These are phyloP conservation scores for Cirrhinus molitorella DNA, from an alignment of 2,797 vertebrate genomes.

Conservation along the genomic window DNA sequence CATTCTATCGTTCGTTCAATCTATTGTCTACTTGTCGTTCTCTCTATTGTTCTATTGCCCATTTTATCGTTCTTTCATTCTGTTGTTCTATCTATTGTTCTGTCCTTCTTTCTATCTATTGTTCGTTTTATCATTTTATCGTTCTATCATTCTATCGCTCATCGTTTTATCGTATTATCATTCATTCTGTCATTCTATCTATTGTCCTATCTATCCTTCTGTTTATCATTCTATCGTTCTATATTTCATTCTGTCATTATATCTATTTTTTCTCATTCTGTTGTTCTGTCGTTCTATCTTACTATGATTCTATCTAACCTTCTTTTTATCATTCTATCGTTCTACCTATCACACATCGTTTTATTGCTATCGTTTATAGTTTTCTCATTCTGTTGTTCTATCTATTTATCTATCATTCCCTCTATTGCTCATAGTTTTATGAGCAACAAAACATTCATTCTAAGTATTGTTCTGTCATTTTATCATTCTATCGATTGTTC, in stretches of 20 bases:
- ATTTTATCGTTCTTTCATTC: no score
- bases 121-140: neutral
- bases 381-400: neutral
- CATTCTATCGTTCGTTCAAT: neutral
- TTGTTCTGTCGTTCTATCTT: neutral
- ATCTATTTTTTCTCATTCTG: neutral
- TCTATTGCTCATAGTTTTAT: neutral
- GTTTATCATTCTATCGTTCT: neutral
- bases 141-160: neutral
- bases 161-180: no score
- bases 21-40: no score
- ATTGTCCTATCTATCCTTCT: neutral
- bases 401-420: neutral
- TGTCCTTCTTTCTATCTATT: neutral
- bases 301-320: accelerated
- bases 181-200: neutral
- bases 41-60: no score
- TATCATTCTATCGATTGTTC: neutral
- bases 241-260: neutral
- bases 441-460: no score
- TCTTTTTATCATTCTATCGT: neutral
- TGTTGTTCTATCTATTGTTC: neutral
- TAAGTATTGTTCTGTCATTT: no score
- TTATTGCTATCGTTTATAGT: neutral
- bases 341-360: neutral